Base-by-base conservation (phyloP, 2,888 invertebrate genomes). In the Leptinotarsa juncta region DNA sequence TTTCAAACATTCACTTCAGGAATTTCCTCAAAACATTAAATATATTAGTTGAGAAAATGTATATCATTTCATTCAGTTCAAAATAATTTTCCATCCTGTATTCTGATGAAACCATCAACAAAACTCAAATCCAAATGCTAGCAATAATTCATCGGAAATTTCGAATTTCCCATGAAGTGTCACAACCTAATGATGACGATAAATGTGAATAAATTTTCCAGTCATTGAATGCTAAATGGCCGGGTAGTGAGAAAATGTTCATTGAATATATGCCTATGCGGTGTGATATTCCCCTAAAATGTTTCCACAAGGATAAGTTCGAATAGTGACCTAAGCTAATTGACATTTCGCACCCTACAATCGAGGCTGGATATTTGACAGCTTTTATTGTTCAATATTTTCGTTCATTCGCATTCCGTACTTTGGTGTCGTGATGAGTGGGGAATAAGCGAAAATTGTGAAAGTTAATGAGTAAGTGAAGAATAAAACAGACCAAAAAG, bases 141-240 rank as follows among this genome's bases (percentile, higher is more conserved):
- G 23, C 23, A 69, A 69, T 57, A 69, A 68, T 69, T 57, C 69
- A 69, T 69, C 23, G 14, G n/a, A n/a, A n/a, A 69, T 48, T 20
- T 69, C 42, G 48, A 48, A 50, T 55, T 69, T 69, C 69, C 69
- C 69, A 69, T 69, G 69, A 48, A 57, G 57, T 69, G 69, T 69
- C 72, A 72, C 67, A 55, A 60, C 60, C 50, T 67, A 60, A 71
- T 67, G 75, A 73, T 66, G 72, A 70, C 65, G 32, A 72, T 70
- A 68, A 65, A 75, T 70, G 68, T 74, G 87, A 87, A 87, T 87
- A 86, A 85, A 86, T 87, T 87, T 87, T 87, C 87, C 84, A 83
- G 83, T 84, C 86, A 85, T 85, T 86, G 86, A 83, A 83, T 84
- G 80, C 84, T 86, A 87, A 87, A 87, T 86, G 83, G 86, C 84